phyloP scores from a whole-genome alignment of 2,888 invertebrate genomes.

The Drosophila borealis region DNA sequence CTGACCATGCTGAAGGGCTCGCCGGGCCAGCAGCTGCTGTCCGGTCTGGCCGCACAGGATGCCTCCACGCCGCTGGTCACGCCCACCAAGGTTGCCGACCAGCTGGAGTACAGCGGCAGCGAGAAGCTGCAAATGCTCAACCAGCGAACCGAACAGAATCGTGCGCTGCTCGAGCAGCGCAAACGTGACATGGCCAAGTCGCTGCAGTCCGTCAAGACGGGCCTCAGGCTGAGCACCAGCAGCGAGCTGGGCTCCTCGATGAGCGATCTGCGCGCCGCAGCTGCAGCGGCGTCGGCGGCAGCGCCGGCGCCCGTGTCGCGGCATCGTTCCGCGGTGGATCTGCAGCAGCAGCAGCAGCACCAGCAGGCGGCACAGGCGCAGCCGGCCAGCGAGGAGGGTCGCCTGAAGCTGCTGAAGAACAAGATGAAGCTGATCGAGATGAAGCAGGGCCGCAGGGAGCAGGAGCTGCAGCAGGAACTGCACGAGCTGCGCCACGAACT shows the following conservation, averaged over 20 bases:
- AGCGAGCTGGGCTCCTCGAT: conserved; percentile 84
- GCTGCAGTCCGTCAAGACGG: conserved; percentile 63
- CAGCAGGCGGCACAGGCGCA: conserved; percentile 21
- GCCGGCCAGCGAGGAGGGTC: conserved; percentile 76
- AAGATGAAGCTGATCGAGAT: conserved; percentile 77
- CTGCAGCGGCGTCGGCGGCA: conserved; percentile 44
- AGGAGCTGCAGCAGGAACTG: conserved; percentile 73
- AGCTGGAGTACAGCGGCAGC: conserved; percentile 80
- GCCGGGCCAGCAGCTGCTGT: background rate
- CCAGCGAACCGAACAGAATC: conserved; percentile 86
- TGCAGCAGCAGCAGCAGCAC: conserved; percentile 67
- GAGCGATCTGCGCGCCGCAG: conserved; percentile 80
- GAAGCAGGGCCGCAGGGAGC: conserved; percentile 76
- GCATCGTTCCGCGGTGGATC: conserved; percentile 82
- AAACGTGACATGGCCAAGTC: conserved; percentile 86
- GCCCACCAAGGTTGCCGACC: conserved; percentile 25
- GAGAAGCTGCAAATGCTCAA: conserved; percentile 86
- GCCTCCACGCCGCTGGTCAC: conserved; percentile 56
- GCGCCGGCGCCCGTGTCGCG: conserved; percentile 69
- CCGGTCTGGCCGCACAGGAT: conserved; percentile 15
- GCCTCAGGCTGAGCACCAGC: conserved; percentile 78
- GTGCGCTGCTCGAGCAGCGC: conserved; percentile 86
- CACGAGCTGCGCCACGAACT: conserved; percentile 62
- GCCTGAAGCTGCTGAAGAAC: conserved; percentile 82
- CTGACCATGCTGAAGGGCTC: conserved; percentile 27